phyloP scores from a whole-genome alignment of 2,888 invertebrate species.

The Rhamphomyia laevipes region DNA sequence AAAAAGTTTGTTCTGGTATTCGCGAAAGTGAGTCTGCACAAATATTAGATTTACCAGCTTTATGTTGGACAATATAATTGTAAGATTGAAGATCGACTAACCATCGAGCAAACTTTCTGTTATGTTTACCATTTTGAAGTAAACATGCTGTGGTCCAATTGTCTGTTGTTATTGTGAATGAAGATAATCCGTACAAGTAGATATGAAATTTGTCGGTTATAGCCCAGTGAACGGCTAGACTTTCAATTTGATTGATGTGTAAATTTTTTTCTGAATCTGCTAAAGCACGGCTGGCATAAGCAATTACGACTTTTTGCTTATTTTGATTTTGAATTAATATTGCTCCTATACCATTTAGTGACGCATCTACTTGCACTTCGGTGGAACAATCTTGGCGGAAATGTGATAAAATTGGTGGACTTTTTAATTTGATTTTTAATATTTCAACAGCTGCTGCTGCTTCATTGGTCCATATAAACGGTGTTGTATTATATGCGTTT shows the following conservation, averaged over 20 bases:
- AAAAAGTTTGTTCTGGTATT: background rate
- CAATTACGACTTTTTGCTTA: background rate
- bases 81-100: conserved; percentile 5
- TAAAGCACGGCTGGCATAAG: background rate
- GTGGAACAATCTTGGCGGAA: background rate
- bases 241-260: background rate
- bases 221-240: background rate
- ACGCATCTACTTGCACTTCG: background rate
- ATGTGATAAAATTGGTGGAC: background rate
- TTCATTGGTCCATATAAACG: conserved; percentile 4
- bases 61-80: conserved; percentile 5
- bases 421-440: background rate
- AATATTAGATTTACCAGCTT: conserved; percentile 3
- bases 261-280: background rate
- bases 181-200: conserved; percentile 3
- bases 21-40: conserved; percentile 2
- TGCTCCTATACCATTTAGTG: background rate
- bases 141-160: conserved; percentile 8
- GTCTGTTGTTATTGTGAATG: conserved; percentile 2
- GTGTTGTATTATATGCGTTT: background rate
- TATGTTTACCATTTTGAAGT: conserved; percentile 5
- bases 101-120: conserved; percentile 6
- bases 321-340: background rate
- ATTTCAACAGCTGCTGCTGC: background rate
- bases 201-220: conserved; percentile 3